Percentiles rank a stretch among this genome's conserved stretches.
These are phyloP conservation scores for Mionectes macconnelli DNA, from an alignment of 2,113 vertebrate species.

Conservation along the genomic window DNA sequence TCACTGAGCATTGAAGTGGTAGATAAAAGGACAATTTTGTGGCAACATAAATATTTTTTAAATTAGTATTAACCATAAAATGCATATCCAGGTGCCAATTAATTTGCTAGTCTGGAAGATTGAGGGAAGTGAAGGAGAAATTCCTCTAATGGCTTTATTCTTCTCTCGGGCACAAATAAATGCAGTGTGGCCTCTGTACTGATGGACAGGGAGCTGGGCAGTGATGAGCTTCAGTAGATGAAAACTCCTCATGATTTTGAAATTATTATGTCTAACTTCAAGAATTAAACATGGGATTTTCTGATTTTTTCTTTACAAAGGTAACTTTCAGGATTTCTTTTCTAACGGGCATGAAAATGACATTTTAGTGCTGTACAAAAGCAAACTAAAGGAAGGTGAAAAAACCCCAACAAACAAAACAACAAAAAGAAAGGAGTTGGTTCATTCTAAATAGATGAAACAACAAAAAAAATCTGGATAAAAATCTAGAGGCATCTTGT, in stretches of 20 bases:
- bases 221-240: neutral
- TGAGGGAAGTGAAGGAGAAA: neutral
- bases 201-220: neutral
- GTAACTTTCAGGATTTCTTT: neutral
- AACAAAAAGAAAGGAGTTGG: neutral
- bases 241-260: neutral
- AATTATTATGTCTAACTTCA: neutral
- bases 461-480: neutral
- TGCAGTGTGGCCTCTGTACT: neutral
- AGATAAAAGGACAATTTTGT: neutral
- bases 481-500: neutral
- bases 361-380: neutral
- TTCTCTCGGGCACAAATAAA: neutral
- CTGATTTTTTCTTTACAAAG: neutral
- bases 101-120: neutral
- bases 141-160: neutral
- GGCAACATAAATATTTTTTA: neutral
- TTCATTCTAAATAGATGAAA: neutral
- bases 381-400: neutral
- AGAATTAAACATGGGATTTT: neutral
- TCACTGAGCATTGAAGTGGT: neutral
- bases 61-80: neutral
- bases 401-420: neutral
- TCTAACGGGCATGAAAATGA: neutral
- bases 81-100: neutral